Evolutionary conservation across 1,140 invertebrate genomes (phyloP), one percentile per base, ranked within the genome.

Genomic region (Palaemon carinicauda): DNA sequence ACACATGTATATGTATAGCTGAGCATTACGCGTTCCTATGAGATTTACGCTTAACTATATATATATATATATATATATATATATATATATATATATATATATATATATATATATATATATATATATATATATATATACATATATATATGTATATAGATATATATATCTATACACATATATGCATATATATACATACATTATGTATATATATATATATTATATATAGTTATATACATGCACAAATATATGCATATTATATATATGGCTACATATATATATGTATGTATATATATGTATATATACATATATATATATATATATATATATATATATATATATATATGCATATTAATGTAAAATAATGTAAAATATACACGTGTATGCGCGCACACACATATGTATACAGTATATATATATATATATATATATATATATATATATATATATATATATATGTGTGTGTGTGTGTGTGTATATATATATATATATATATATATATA

Each of bases 41-140:
- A n/a, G n/a, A n/a, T n/a, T n/a, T n/a, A 73, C 29, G 27, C 17
- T 21, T 3, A 7, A 21, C 17, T 33, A 73, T 24, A 27, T 33
- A 27, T 24, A 74, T 74, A 14, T 74, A 74, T 74, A 74, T 27
- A 74, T 74, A 74, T 27, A 33, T 74, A 74, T 74, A 74, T 74
- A 74, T 74, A 74, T 74, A 74, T 74, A 74, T 74, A 74, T 74
- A 74, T 74, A 74, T 74, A 74, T 74, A 74, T 74, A 74, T 74
- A 74, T 74, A 74, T 74, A 74, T 74, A 74, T 74, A 74, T 74
- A 74, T 74, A 74, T 74, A 74, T 74, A 74, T 74, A 74, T 74
- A 74, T 74, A 74, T 74, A 74, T 74, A 74, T 74, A 74, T 74
- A 74, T 74, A 74, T 74, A 74, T 33, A 74, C 12, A 29, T 74